Base-by-base conservation (phyloP, 1,140 invertebrate genomes). In the Harlomillsia oculata region DNA sequence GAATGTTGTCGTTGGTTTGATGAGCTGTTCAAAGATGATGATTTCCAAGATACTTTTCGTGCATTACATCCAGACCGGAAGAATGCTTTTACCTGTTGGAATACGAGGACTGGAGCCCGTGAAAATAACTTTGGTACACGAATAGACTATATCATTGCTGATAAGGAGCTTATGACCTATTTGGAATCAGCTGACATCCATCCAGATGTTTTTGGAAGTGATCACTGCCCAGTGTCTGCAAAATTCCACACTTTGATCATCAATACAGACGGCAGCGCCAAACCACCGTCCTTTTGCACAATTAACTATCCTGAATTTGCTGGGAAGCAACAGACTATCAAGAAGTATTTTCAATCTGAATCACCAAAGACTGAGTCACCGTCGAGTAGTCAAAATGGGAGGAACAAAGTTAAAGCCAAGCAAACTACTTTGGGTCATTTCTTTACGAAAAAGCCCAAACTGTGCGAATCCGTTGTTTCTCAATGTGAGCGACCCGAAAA, bases 61-160 rank as follows among this genome's bases (percentile, higher is more conserved):
- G 63, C 71, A 34, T 67, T 78, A 26, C 69, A 80, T 66, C 77
- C 78, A 16, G 49, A 67, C 14, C 43, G 69, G 36, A 55, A 65
- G 46, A 66, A 74, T 25, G 72, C 72, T 4, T 80, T 71, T 65
- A 78, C 78, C 9, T 80, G 78, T 64, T 80, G 79, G 79, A 71
- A 70, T 54, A 75, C 73, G 0, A 57, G 64, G 36, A 72, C 72
- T 2, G 73, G 72, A 44, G 74, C 76, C 8, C 62, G 79, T 34
- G 53, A 68, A 30, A 78, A 73, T n/a, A 80, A 80, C 67, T 80
- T 74, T 68, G 79, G 79, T 14, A 71, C 72, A 29, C 62, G 79
- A 21, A 72, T 80, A 21, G 79, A 80, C 65, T 80, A 80, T 62
- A 75, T 80, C 29, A 55, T 80, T 5, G 64, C 69, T 18, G 71